Evolutionary conservation across 2,888 invertebrate species (phyloP).

Genomic region (Mimas tiliae): DNA sequence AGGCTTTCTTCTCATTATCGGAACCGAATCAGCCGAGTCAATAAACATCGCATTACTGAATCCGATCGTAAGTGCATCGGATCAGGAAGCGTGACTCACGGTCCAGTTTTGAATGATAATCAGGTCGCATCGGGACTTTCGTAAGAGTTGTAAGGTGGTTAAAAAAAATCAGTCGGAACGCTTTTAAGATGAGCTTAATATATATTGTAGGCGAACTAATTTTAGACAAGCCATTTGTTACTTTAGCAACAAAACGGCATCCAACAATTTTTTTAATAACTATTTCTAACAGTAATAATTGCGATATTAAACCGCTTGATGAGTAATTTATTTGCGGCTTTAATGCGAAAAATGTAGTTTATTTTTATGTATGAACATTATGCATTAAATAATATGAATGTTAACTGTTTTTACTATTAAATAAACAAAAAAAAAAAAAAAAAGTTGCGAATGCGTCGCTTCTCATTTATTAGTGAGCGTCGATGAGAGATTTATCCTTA

Average conservation of each 20-base stretch:
- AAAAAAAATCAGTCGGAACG: constrained; percentile 35
- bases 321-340: background rate
- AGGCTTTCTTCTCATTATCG: constrained; percentile 46
- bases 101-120: constrained; percentile 63
- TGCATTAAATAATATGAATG: constrained; percentile 56
- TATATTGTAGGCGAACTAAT: constrained; percentile 6
- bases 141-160: constrained; percentile 53
- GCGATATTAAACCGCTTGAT: constrained; percentile 11
- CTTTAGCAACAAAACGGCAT: background rate
- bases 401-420: no score
- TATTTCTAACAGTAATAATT: constrained; percentile 10
- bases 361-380: constrained; percentile 16
- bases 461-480: constrained; percentile 45
- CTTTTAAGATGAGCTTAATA: background rate
- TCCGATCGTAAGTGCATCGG: constrained; percentile 61
- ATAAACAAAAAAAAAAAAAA: no score
- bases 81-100: constrained; percentile 66
- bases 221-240: background rate
- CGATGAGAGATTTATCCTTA: constrained; percentile 72
- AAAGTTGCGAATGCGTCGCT: no score
- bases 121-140: constrained; percentile 61
- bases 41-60: constrained; percentile 66
- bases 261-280: background rate
- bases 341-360: constrained; percentile 1
- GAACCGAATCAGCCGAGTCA: constrained; percentile 62